Conservation (phyloP, 2,888 invertebrate genomes). For the Cephus runcator region DNA sequence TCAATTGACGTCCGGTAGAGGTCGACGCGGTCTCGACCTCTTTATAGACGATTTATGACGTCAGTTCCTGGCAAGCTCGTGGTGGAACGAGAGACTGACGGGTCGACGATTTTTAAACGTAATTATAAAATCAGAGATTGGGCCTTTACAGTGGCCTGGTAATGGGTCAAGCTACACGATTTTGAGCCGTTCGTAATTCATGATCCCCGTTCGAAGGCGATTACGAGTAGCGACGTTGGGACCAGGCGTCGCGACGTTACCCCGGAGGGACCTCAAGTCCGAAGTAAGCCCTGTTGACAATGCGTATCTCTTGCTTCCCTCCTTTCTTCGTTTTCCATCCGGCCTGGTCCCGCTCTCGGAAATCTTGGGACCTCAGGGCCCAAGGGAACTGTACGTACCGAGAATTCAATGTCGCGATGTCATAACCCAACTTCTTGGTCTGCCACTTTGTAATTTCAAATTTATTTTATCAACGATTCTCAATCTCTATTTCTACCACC, state of each 20-base stretch:
- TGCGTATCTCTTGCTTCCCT: background rate
- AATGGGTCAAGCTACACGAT: constrained; percentile 8
- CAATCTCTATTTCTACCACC: background rate
- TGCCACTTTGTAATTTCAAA: background rate
- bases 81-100: background rate
- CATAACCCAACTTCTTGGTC: background rate
- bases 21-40: background rate
- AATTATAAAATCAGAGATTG: constrained; percentile 10
- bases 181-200: background rate
- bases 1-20: background rate
- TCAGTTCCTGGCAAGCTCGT: background rate
- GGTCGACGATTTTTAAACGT: background rate
- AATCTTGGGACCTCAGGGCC: background rate
- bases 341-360: background rate
- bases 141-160: constrained; percentile 8
- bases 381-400: background rate
- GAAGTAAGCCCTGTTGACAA: background rate
- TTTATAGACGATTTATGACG: background rate
- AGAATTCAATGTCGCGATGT: background rate
- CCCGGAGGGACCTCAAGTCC: background rate
- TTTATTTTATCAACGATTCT: background rate
- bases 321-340: constrained; percentile 1
- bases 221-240: background rate
- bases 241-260: constrained; percentile 1
- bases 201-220: background rate